Evolutionary conservation across 2,113 vertebrate species (phyloP).

Genomic region (Aegotheles bennettii): DNA sequence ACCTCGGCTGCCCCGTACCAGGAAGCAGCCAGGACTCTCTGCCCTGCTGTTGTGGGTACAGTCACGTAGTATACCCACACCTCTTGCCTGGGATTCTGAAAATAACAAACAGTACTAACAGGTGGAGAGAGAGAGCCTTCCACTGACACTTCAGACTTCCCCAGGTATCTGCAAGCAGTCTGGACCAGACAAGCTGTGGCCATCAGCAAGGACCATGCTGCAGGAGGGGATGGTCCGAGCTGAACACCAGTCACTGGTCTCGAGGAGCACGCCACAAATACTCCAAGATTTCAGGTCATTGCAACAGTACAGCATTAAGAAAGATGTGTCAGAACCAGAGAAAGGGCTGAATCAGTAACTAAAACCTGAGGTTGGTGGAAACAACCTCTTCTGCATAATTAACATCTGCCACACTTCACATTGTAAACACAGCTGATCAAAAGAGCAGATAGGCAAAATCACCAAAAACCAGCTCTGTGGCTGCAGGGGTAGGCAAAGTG

Average conservation of each 20-base stretch:
- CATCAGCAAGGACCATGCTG: background rate
- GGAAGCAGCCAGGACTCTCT: background rate
- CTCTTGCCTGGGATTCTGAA: background rate
- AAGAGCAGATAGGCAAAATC: background rate
- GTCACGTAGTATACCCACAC: background rate
- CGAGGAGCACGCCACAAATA: background rate
- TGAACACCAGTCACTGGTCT: background rate
- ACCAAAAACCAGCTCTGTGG: background rate
- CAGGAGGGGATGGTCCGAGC: background rate
- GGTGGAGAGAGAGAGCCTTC: background rate
- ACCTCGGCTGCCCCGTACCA: background rate
- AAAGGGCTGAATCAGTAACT: background rate
- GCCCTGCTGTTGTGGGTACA: background rate
- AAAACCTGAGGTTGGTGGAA: background rate
- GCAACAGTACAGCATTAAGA: background rate
- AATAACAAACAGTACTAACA: background rate
- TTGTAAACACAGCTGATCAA: background rate
- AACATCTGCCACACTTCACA: background rate
- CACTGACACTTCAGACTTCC: background rate
- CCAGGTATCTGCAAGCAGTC: too few relatives aligned
- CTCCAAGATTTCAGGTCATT: background rate
- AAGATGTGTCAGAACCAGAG: background rate
- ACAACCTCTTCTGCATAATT: background rate
- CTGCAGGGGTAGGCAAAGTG: background rate
- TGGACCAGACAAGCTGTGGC: background rate